Evolutionary conservation across 2,797 vertebrate species (phyloP), one percentile per base, ranked within the genome.

Genomic region (Enoplosus armatus): DNA sequence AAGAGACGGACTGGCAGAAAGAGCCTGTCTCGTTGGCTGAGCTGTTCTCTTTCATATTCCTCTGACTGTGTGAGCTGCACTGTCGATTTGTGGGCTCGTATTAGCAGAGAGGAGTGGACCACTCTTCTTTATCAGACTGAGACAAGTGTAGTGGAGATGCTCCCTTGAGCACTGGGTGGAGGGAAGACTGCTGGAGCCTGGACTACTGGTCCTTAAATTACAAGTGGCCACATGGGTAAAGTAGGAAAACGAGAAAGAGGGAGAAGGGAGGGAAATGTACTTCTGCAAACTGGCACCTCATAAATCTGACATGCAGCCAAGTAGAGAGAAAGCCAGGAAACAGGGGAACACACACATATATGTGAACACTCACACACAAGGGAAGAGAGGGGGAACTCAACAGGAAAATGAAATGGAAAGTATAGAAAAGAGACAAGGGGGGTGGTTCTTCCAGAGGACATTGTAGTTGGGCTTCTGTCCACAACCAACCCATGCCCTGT

Each of bases 231-330:
- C 90, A 89, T 66, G 84, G 89, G 90, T 66, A 86, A 89, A 85
- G 87, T 37, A 72, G 78, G 72, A 84, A 86, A 89, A 82, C 66
- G 75, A 82, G 86, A 86, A 80, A 60, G 66, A 79, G 66, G 22
- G 58, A 84, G 72, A 66, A 31, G 43, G 62, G 56, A 77, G 76
- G 68, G 88, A 77, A 78, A 74, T 79, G 71, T 83, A 82, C 83
- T 89, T 88, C 81, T 89, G 77, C 75, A 88, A 87, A 90, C 87
- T 90, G 85, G 84, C 88, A 92, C 75, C 81, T 89, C 85, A 89
- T 92, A 92, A 91, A 92, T 91, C 93, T 91, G 86, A 89, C 85
- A 88, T 58, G 84, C 89, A 89, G 89, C 84, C 89, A 87, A 94
- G 89, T 88, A 89, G 78, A 86, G 77, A 90, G 76, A 77, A 84